Percentiles rank a stretch among this genome's conserved stretches.
These are phyloP conservation scores for Urocitellus parryii DNA, from an alignment of 2,113 vertebrate genomes.

Conservation along the genomic window DNA sequence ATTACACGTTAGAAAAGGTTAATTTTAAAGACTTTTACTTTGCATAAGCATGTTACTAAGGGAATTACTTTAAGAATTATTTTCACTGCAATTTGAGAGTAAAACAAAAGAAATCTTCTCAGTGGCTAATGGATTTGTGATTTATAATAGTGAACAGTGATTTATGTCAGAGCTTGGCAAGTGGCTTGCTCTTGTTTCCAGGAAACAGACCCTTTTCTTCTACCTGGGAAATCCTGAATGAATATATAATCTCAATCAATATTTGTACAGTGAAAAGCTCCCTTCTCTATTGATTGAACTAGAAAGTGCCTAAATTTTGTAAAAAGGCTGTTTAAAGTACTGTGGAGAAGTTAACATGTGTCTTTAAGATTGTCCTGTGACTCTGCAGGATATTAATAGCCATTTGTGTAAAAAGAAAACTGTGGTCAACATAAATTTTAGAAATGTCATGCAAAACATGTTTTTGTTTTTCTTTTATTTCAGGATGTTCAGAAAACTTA, in stretches of 20 bases:
- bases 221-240: conserved; percentile 30
- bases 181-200: background rate
- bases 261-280: background rate
- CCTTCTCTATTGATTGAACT: conserved; percentile 26
- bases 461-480: background rate
- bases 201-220: conserved; percentile 24
- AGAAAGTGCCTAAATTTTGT: background rate
- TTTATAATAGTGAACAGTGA: conserved; percentile 59
- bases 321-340: background rate
- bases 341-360: background rate
- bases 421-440: background rate
- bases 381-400: background rate
- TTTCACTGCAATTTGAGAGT: conserved; percentile 26
- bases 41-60: background rate
- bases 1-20: conserved; percentile 50
- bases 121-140: conserved; percentile 55
- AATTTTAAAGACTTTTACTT: conserved; percentile 58
- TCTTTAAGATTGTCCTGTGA: background rate
- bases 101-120: conserved; percentile 61
- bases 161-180: conserved; percentile 66
- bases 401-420: background rate
- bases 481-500: background rate
- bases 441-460: background rate
- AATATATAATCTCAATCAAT: conserved; percentile 37
- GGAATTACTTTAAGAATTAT: conserved; percentile 31